Conservation (phyloP, 2,113 vertebrate species). For the Craseonycteris thonglongyai region DNA sequence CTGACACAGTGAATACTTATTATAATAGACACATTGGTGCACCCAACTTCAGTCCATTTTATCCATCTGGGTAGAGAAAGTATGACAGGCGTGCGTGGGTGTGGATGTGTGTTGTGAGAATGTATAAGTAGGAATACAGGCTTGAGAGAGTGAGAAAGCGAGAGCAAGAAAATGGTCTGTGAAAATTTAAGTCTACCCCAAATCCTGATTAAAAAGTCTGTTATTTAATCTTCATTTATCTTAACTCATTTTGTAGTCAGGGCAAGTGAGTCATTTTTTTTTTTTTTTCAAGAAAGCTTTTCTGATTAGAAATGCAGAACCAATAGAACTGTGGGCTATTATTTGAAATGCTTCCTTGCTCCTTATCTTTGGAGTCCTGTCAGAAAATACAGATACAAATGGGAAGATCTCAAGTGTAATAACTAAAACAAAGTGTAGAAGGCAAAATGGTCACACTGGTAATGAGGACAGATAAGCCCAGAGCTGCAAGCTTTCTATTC, state of each 20-base stretch:
- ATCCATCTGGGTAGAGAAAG: conserved; percentile 68
- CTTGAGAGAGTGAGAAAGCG: conserved; percentile 55
- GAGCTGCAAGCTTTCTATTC: neutral
- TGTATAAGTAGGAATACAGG: conserved; percentile 32
- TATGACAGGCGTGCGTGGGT: conserved; percentile 50
- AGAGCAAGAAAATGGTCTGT: conserved; percentile 73
- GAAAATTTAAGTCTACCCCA: conserved; percentile 70
- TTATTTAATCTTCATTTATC: conserved; percentile 56
- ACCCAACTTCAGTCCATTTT: conserved; percentile 62
- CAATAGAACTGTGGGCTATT: neutral
- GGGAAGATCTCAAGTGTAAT: neutral
- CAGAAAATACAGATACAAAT: neutral
- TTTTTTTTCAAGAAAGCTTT: conserved; percentile 22
- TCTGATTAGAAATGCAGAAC: conserved; percentile 21
- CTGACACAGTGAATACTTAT: conserved; percentile 52
- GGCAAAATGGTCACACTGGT: neutral
- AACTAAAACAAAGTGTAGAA: neutral
- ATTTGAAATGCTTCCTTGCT: neutral
- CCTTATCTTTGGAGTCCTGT: conserved; percentile 6
- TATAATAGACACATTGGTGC: conserved; percentile 48
- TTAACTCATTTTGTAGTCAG: conserved; percentile 63
- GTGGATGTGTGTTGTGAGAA: conserved; percentile 42
- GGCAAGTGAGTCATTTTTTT: neutral
- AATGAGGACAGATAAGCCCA: neutral
- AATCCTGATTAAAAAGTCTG: conserved; percentile 65